Base-by-base conservation (phyloP, 2,888 invertebrate genomes). In the Macaria liturata region DNA sequence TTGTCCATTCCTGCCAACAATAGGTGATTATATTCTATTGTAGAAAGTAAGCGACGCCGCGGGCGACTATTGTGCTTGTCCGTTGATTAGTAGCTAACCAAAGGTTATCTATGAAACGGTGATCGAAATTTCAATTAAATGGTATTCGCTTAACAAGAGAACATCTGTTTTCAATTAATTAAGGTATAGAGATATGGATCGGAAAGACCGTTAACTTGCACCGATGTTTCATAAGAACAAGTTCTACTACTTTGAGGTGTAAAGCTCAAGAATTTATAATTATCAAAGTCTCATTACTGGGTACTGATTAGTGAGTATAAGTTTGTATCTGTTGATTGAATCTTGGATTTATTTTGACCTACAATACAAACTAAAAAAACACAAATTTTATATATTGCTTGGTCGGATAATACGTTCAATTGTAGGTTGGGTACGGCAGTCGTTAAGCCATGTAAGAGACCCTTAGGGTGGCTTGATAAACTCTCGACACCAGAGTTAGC, bases 151-250 rank as follows among this genome's bases (percentile, higher is more conserved):
- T 91, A 91, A 91, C 90, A 86, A 90, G 91, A 81, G 75, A 82
- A 83, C 88, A 91, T 90, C 88, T 90, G 90, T 89, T 85, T 85
- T 82, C 84, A 80, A 88, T 90, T 88, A 88, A 90, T 90, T 88
- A 85, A 80, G 71, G 68, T 72, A 72, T 74, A 80, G 75, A 74
- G 71, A 70, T 68, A 72, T 62, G 71, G 70, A 69, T 57, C 59
- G 39, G 69, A 75, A 76, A 65, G 64, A 54, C 62, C 62, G 67
- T 72, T 67, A 69, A 73, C 69, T 76, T 76, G 76, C 76, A 70
- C 73, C 74, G 71, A 76, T 75, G 71, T 59, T 68, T 44, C 8
- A 9, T 43, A 42, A 34, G 42, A 49, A n/a, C 32, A 9, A 32
- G 42, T 32, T 51, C 3, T 44, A 20, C 34, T 44, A 20, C 4